phyloP scores from a whole-genome alignment of 2,113 vertebrate species.

The Eubucco bourcierii region DNA sequence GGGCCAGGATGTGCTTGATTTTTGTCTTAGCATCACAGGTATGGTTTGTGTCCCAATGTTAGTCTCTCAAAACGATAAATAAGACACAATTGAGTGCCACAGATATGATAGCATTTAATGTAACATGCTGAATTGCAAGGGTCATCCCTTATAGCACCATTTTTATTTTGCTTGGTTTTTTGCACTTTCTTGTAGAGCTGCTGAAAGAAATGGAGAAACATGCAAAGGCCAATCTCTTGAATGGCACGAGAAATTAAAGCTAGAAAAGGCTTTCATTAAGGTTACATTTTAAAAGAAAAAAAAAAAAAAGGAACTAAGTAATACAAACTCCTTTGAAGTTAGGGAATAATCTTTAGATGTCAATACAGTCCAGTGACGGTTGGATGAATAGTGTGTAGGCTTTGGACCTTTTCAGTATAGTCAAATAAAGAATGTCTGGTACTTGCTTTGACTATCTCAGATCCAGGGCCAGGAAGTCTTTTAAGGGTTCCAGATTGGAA shows the following conservation, averaged over 20 bases:
- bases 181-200: neutral
- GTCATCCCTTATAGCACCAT: conserved; percentile 4
- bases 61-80: neutral
- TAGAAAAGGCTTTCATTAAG: neutral
- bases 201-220: conserved; percentile 24
- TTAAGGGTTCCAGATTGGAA: neutral
- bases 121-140: conserved; percentile 18
- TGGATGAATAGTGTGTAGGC: neutral
- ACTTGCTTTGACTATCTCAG: neutral
- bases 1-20: neutral
- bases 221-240: neutral
- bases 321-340: neutral
- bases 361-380: neutral
- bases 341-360: neutral
- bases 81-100: neutral
- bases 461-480: neutral
- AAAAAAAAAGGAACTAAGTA: neutral
- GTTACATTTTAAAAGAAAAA: neutral
- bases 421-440: conserved; percentile 17
- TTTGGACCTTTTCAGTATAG: conserved; percentile 10
- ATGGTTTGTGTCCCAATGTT: neutral
- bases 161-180: conserved; percentile 57
- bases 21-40: neutral
- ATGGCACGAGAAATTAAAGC: neutral
- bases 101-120: neutral